Evolutionary conservation across 2,113 vertebrate genomes (phyloP).

Genomic region (Datnioides undecimradiatus): DNA sequence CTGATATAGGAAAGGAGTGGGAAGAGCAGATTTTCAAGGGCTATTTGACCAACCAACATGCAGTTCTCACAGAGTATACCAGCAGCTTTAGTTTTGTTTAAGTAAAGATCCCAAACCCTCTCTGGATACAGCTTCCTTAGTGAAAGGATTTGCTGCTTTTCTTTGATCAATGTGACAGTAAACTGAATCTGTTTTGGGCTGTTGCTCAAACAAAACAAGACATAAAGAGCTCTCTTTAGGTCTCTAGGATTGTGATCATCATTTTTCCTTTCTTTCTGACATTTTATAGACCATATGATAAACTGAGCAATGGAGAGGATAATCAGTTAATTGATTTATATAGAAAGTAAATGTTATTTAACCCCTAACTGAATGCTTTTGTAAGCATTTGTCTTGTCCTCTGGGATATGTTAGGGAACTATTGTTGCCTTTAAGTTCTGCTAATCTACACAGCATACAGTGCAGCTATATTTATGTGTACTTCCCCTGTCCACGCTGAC

Average conservation of each 20-base stretch:
- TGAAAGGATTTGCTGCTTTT: background rate
- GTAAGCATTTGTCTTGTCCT: background rate
- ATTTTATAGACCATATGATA: background rate
- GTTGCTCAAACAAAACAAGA: background rate
- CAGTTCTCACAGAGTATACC: background rate
- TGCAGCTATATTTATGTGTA: background rate
- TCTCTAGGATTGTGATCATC: background rate
- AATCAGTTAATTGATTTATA: background rate
- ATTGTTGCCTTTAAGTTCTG: background rate
- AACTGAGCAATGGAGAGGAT: too few species aligned
- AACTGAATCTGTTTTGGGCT: background rate
- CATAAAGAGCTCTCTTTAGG: background rate
- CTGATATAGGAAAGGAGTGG: background rate
- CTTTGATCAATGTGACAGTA: background rate
- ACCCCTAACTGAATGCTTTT: background rate
- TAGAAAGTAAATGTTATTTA: background rate
- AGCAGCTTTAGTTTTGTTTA: background rate
- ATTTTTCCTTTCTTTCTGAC: background rate
- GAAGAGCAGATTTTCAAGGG: background rate
- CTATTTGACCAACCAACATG: background rate
- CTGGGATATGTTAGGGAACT: background rate
- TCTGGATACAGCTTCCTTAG: background rate
- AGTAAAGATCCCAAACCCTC: background rate
- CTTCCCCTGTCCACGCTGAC: slow-evolving; percentile 21
- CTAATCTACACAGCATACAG: background rate